A percentile compares a stretch with the other conserved stretches of the same genome.
phyloP scores from a whole-genome alignment of 1,140 invertebrate genomes.

The Drosophila gunungcola region DNA sequence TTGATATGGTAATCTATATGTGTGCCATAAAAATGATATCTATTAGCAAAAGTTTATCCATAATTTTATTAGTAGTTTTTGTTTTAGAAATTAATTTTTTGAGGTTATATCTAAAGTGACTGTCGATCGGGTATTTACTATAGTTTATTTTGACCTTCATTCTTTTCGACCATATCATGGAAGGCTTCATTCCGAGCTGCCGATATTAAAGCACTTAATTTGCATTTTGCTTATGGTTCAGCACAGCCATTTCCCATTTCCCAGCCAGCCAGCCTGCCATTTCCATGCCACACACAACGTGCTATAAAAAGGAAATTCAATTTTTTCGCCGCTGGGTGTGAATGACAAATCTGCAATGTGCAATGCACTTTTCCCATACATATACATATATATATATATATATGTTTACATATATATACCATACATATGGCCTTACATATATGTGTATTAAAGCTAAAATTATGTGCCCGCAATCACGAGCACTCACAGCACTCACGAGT shows the following conservation, averaged over 20 bases:
- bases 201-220: constrained; percentile 49
- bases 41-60: too few species aligned
- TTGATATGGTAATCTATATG: too few species aligned
- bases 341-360: constrained; percentile 58
- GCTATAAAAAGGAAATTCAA: constrained; percentile 27
- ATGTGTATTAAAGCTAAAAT: constrained; percentile 53
- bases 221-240: constrained; percentile 42
- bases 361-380: constrained; percentile 36
- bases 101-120: neutral
- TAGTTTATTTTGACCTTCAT: neutral
- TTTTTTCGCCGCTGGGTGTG: constrained; percentile 36
- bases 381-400: neutral
- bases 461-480: constrained; percentile 46
- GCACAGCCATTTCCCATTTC: constrained; percentile 15
- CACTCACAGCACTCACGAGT: constrained; percentile 12
- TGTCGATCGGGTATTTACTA: neutral
- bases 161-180: constrained; percentile 23
- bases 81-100: neutral
- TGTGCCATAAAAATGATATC: too few species aligned
- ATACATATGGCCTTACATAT: neutral
- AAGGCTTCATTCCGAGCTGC: constrained; percentile 28
- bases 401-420: neutral
- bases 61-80: too few species aligned
- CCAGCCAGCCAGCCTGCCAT: constrained; percentile 19
- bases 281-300: constrained; percentile 30